Evolutionary conservation across 1,140 invertebrate genomes (phyloP).

Genomic region (Saccostrea echinata): DNA sequence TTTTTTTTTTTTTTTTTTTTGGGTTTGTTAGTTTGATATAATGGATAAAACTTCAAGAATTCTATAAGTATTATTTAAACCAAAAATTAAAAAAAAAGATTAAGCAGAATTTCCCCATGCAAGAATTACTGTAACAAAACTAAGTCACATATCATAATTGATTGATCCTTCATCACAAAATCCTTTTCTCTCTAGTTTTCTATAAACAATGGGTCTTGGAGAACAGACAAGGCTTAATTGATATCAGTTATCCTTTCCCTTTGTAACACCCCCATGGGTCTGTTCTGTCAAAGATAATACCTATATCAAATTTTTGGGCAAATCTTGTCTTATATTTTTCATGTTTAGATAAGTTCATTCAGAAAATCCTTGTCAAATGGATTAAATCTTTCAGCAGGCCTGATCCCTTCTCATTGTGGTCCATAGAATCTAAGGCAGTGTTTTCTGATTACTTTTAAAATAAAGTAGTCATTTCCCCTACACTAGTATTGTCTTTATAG

Average conservation of each 20-base stretch:
- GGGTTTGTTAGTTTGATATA: no score
- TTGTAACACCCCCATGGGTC: background rate
- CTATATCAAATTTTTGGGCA: conserved; percentile 13
- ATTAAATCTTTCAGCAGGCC: background rate
- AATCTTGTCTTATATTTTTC: conserved; percentile 27
- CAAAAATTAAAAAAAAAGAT: no score
- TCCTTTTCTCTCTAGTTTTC: background rate
- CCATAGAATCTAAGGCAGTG: background rate
- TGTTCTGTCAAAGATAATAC: background rate
- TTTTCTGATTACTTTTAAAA: conserved; percentile 4
- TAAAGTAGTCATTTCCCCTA: background rate
- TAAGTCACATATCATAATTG: background rate
- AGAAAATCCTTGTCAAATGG: conserved; percentile 24
- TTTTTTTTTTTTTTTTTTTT: no score
- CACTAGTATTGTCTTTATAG: conserved; percentile 15
- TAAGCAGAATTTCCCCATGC: no score
- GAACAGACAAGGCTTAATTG: background rate
- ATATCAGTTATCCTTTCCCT: background rate
- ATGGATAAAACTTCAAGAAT: no score
- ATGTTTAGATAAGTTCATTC: conserved; percentile 6
- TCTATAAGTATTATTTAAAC: no score
- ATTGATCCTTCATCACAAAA: background rate
- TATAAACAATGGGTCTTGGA: background rate
- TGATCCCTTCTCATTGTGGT: conserved; percentile 16
- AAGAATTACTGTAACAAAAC: no score